These are phyloP conservation scores for Rhynchophorus ferrugineus DNA, from an alignment of 1,140 invertebrate genomes.

Conservation along the genomic window DNA sequence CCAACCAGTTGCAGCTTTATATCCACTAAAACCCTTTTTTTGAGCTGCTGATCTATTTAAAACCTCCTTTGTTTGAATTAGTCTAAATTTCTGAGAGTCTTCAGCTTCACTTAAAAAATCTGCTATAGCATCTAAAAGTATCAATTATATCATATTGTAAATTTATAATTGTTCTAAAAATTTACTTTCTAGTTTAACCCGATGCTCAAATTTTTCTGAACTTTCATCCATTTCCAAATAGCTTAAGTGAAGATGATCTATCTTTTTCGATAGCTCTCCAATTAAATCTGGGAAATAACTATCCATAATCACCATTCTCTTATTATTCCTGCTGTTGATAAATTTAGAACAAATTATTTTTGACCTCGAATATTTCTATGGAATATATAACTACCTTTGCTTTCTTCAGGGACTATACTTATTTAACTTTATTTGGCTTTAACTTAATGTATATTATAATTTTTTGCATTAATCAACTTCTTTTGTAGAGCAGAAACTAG, in stretches of 20 bases:
- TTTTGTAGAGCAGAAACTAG: no score
- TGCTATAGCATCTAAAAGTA: constrained; percentile 59
- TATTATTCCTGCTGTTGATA: background rate
- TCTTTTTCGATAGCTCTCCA: constrained; percentile 57
- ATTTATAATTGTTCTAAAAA: background rate
- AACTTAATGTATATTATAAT: no score
- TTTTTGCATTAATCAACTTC: no score
- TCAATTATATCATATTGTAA: background rate
- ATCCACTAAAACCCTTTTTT: constrained; percentile 67
- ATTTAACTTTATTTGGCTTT: no score
- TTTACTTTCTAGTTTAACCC: constrained; percentile 65
- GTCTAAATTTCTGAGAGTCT: constrained; percentile 71
- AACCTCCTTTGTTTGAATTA: constrained; percentile 64
- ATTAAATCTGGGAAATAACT: constrained; percentile 43
- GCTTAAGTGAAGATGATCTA: constrained; percentile 61
- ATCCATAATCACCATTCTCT: constrained; percentile 37
- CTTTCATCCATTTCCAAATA: constrained; percentile 72
- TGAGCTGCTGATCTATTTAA: constrained; percentile 62
- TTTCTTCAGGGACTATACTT: no score
- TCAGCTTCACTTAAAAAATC: constrained; percentile 69
- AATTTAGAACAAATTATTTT: background rate
- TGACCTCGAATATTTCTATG: no score
- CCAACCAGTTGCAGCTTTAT: constrained; percentile 72
- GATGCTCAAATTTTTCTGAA: constrained; percentile 61
- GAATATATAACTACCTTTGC: no score